Conservation (phyloP, 2,113 vertebrate species). For the Gymnarchus niloticus region DNA sequence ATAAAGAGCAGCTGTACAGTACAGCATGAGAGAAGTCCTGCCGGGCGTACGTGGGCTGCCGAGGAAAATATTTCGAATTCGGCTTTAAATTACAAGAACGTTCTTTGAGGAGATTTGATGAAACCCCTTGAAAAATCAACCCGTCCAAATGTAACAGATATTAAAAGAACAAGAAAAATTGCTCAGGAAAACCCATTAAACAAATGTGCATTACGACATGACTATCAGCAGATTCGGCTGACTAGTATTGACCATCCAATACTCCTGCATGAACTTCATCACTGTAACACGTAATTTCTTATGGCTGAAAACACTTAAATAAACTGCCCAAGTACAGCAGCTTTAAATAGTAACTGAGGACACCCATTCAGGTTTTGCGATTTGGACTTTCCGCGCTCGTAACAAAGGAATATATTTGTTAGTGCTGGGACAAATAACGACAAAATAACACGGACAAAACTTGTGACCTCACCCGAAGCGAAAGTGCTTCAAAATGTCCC, state of each 20-base stretch:
- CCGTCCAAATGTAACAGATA: too few species aligned
- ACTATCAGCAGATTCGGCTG: background rate
- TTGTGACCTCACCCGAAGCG: background rate
- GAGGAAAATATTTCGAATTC: background rate
- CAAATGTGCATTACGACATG: background rate
- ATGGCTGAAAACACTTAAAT: background rate
- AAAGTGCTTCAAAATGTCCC: background rate
- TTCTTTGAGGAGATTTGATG: background rate
- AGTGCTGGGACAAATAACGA: background rate
- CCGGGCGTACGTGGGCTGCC: background rate
- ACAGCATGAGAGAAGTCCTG: background rate
- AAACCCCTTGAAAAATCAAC: slow-evolving; percentile 5
- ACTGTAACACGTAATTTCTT: background rate
- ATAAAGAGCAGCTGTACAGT: background rate
- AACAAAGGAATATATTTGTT: background rate
- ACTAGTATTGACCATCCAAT: background rate
- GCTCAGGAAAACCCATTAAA: background rate
- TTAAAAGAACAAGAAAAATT: background rate
- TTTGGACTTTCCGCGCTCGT: background rate
- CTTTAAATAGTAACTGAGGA: background rate
- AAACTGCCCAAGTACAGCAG: background rate
- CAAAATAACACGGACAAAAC: background rate
- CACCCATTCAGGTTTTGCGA: background rate
- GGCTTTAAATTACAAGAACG: background rate
- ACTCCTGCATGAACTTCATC: background rate